Percentiles rank a stretch among this genome's conserved stretches.
These are phyloP conservation scores for Verasper variegatus DNA, from an alignment of 2,113 vertebrate species.

Conservation along the genomic window DNA sequence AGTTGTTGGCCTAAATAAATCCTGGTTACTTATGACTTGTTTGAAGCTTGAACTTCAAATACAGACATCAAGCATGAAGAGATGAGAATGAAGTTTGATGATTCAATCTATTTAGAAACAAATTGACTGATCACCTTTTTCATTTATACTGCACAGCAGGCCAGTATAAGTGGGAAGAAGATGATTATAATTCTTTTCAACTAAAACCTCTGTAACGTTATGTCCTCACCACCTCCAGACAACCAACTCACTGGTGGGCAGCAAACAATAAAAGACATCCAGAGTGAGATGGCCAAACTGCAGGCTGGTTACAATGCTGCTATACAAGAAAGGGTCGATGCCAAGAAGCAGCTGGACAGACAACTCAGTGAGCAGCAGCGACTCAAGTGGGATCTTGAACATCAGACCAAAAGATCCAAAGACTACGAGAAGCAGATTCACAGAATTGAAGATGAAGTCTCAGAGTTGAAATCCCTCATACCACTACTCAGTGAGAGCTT, in stretches of 20 bases:
- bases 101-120: too few species aligned
- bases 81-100: too few species aligned
- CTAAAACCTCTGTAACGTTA: not conserved
- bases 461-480: conserved; percentile 58
- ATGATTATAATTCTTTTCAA: too few species aligned
- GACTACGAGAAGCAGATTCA: conserved; percentile 36
- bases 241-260: conserved; percentile 48
- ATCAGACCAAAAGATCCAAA: conserved; percentile 25
- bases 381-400: conserved; percentile 56
- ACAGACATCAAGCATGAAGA: too few species aligned
- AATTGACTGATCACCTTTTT: too few species aligned
- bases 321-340: conserved; percentile 30
- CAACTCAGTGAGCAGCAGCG: conserved; percentile 25
- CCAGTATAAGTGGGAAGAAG: too few species aligned
- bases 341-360: conserved; percentile 34
- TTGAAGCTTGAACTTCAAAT: too few species aligned
- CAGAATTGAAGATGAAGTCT: conserved; percentile 43
- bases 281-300: conserved; percentile 58
- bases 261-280: conserved; percentile 43
- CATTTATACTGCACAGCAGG: too few species aligned
- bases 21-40: too few species aligned
- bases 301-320: conserved; percentile 41
- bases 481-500: conserved; percentile 65
- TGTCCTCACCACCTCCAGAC: conserved; percentile 50
- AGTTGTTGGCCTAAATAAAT: too few species aligned